Percentiles rank a stretch among this genome's conserved stretches.
These are phyloP conservation scores for Rhabdophis nuchalis DNA, from an alignment of 2,797 vertebrate species.

Conservation along the genomic window DNA sequence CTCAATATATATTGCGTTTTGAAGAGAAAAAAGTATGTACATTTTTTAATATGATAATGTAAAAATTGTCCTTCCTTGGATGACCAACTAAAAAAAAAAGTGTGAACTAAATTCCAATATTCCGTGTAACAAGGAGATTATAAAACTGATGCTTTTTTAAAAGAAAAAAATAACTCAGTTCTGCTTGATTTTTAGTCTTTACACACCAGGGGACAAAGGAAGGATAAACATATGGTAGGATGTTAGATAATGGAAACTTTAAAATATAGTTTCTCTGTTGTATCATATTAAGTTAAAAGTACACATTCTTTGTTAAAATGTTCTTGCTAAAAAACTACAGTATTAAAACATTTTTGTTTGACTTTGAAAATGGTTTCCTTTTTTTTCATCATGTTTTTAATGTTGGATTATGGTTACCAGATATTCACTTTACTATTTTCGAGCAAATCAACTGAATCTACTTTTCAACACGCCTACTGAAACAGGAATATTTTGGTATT, in stretches of 20 bases:
- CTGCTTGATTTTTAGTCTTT: constrained; percentile 72
- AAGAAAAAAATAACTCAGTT: constrained; percentile 54
- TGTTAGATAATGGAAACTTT: constrained; percentile 74
- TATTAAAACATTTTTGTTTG: constrained; percentile 80
- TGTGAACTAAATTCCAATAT: constrained; percentile 61
- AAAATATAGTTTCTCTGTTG: constrained; percentile 77
- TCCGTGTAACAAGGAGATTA: constrained; percentile 63
- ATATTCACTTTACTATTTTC: not conserved
- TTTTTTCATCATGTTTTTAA: not conserved
- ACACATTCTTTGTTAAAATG: constrained; percentile 81
- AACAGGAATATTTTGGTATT: not conserved
- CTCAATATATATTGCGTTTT: constrained; percentile 72
- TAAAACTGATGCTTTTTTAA: constrained; percentile 9
- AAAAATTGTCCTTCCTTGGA: constrained; percentile 71
- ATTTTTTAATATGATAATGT: constrained; percentile 74
- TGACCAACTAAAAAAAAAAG: constrained; percentile 61
- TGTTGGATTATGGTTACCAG: not conserved
- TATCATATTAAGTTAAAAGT: constrained; percentile 80
- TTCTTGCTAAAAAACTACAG: constrained; percentile 81
- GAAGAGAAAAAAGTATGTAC: constrained; percentile 69
- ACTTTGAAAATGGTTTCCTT: constrained; percentile 69
- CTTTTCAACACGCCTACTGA: not conserved
- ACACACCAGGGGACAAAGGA: constrained; percentile 52
- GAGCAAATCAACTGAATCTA: not conserved
- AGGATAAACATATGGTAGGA: constrained; percentile 70